Base-by-base conservation (phyloP, 1,140 invertebrate species). In the Magallana angulata region DNA sequence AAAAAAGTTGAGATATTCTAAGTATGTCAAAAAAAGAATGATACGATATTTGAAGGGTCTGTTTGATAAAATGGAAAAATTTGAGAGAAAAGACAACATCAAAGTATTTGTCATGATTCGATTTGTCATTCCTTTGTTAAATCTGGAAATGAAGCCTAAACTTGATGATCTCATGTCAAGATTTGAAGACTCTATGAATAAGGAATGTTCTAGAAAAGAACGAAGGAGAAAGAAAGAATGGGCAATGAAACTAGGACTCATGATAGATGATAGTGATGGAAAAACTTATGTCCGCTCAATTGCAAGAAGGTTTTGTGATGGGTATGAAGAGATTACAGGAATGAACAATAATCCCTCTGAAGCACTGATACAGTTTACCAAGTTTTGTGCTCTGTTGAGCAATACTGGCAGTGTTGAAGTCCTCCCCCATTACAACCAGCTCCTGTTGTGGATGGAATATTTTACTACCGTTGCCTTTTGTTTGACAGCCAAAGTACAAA, bases 371-470 rank as follows among this genome's bases (percentile, higher is more conserved):
- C 87, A 91, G 82, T 92, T 93, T 62, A 90, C 88, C n/a, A 92
- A 91, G 82, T 91, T 91, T 60, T 68, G 90, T 18, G 81, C 71
- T 57, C 30, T 89, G 24, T 59, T 92, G 24, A 84, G 86, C n/a
- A 85, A 83, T 11, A 82, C 88, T 18, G 83, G 81, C 9, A 80
- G 87, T 36, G 58, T 30, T 11, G 71, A 64, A 12, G 82, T 90
- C n/a, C 85, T 92, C 30, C 92, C 91, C 16, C 86, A 90, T n/a
- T 56, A 89, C 0, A 71, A 82, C 48, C 68, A 89, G 8, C 87
- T 92, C 11, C 59, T 91, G 3, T 88, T 92, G 80, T 92, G 92
- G 91, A 62, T 91, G 62, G 92, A 93, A 64, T 91, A 91, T 60
- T 92, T 87, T 58, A 85, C 88, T n/a, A 89, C 89, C 2, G 30